Evolutionary conservation across 1,140 invertebrate genomes (phyloP).

Genomic region (Drosophila miranda): DNA sequence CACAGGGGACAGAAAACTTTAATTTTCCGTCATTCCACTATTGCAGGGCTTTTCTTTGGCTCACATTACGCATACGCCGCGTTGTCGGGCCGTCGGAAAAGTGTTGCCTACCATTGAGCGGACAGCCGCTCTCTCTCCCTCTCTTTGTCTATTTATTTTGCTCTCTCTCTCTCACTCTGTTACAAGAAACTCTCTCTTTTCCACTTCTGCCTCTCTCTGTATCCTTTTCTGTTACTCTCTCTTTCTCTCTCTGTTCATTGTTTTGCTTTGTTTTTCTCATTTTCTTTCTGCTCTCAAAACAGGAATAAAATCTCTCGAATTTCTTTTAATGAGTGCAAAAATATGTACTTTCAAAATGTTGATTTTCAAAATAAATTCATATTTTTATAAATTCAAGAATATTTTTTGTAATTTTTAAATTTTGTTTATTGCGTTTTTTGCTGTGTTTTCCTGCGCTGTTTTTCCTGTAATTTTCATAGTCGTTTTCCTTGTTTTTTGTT

Average conservation of each 20-base stretch:
- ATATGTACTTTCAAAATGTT: not conserved
- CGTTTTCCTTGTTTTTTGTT: not conserved
- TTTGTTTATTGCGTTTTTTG: not conserved
- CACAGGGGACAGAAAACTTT: conserved; percentile 37
- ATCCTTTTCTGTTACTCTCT: conserved; percentile 40
- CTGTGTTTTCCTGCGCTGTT: not conserved
- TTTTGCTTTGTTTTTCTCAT: conserved; percentile 51
- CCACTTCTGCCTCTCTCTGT: conserved; percentile 18
- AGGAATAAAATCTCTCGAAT: not conserved
- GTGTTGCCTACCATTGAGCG: conserved; percentile 64
- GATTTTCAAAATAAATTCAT: conserved; percentile 1
- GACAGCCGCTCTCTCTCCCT: conserved; percentile 15
- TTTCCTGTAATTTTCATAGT: no score
- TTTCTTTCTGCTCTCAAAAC: not conserved
- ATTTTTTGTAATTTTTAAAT: not conserved
- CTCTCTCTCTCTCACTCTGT: conserved; percentile 2
- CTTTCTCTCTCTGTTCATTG: conserved; percentile 12
- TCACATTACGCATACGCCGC: conserved; percentile 72
- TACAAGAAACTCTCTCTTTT: not conserved
- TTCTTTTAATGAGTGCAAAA: conserved; percentile 31
- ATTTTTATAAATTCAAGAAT: conserved; percentile 13
- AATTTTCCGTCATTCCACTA: conserved; percentile 73
- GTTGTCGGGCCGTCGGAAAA: conserved; percentile 40
- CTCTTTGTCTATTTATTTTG: conserved; percentile 4
- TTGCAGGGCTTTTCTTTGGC: conserved; percentile 44